Base-by-base conservation (phyloP, 2,113 vertebrate species). In the Craseonycteris thonglongyai region DNA sequence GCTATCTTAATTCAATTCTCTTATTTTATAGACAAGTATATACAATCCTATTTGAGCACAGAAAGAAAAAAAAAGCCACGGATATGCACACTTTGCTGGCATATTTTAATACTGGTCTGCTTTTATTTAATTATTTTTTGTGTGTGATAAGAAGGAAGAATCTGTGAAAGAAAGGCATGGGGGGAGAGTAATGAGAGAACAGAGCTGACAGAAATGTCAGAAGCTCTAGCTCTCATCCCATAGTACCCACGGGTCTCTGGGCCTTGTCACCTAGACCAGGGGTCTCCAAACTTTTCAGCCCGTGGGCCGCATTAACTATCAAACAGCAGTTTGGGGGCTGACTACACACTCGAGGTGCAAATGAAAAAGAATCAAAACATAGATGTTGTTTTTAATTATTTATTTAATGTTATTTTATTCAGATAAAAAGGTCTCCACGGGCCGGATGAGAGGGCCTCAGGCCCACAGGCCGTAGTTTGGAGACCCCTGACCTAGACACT, bases 201-300 rank as follows among this genome's bases (percentile, higher is more conserved):
- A 26, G 26, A 42, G 42, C 8, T 9, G 19, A 28, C 19, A 16
- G 6, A 0, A 10, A 8, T 3, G 19, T 5, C 42, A 7, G 16
- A 14, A 14, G n/a, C 18, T 13, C 26, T 1, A 2, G 56, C 26
- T 3, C 42, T 15, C 13, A 2, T 1, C 5, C 40, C 69, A 3
- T 0, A 4, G 12, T 0, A 6, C 66, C 5, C 68, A 11, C 1
- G 1, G 56, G 26, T 10, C 33, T 59, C 38, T 18, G 2, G 38
- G 18, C n/a, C n/a, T 42, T 4, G 79, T 21, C 9, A 45, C 38
- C 58, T 7, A 22, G 47, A 66, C 22, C 16, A n/a, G n/a, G n/a
- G n/a, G n/a, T n/a, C n/a, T n/a, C n/a, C n/a, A n/a, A n/a, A n/a
- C n/a, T n/a, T n/a, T n/a, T n/a, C n/a, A n/a, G n/a, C n/a, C n/a